Conservation (phyloP, 2,113 vertebrate species). For the Neofelis nebulosa region DNA sequence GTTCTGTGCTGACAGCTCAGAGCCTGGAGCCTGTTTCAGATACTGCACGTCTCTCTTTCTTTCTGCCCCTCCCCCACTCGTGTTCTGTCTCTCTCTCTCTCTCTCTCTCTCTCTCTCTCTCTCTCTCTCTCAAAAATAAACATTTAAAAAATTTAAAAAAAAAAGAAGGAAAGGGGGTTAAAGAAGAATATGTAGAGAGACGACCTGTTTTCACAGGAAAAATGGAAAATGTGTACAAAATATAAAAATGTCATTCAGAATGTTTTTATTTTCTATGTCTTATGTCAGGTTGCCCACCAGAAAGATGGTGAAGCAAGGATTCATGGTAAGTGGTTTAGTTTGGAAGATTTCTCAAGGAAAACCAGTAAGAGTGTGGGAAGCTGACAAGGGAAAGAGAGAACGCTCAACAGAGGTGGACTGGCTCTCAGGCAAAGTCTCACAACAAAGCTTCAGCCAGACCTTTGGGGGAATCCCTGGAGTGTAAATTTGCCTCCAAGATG, state of each 20-base stretch:
- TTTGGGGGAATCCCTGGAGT: neutral
- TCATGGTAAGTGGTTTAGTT: neutral
- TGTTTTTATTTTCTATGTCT: neutral
- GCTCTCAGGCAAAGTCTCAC: neutral
- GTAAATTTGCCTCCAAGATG: neutral
- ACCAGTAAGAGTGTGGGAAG: neutral
- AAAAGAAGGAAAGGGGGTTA: neutral
- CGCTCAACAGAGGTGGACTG: neutral
- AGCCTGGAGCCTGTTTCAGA: no score
- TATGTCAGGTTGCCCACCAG: neutral
- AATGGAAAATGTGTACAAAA: neutral
- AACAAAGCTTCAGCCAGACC: neutral
- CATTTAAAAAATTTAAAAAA: neutral
- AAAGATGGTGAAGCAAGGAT: neutral
- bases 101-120: no score
- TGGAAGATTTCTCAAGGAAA: neutral
- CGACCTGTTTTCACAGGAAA: neutral
- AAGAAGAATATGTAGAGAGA: neutral
- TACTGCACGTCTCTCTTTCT: no score
- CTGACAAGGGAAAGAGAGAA: neutral
- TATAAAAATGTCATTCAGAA: neutral
- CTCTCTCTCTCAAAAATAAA: no score
- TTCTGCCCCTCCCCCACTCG: no score
- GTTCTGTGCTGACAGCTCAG: no score
- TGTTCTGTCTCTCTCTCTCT: no score